phyloP scores from a whole-genome alignment of 2,888 invertebrate species.

The Lasioglossum zephyrum region DNA sequence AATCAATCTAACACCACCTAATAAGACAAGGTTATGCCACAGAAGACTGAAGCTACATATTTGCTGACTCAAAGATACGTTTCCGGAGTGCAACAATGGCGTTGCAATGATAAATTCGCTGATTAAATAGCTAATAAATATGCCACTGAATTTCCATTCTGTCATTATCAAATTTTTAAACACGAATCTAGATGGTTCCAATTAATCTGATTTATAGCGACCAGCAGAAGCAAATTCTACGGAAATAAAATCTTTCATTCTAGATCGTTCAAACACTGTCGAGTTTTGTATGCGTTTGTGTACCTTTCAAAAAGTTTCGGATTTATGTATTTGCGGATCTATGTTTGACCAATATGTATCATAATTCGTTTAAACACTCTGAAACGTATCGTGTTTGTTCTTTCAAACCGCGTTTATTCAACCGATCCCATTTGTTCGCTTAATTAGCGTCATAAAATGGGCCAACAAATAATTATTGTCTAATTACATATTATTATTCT shows the following conservation, averaged over 20 bases:
- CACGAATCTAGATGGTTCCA: background rate
- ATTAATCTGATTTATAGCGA: background rate
- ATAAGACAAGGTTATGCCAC: background rate
- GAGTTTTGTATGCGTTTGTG: background rate
- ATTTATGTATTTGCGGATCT: background rate
- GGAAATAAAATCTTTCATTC: background rate
- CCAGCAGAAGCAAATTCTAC: background rate
- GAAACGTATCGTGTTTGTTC: background rate
- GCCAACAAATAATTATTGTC: background rate
- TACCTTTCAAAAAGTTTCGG: background rate
- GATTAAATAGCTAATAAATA: background rate
- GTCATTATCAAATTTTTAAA: background rate
- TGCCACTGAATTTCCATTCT: background rate
- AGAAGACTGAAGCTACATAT: background rate
- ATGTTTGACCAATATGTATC: background rate
- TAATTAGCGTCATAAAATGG: background rate
- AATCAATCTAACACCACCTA: background rate
- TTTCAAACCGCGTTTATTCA: background rate
- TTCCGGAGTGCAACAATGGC: background rate
- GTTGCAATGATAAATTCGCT: background rate
- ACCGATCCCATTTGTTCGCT: background rate
- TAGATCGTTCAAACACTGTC: background rate
- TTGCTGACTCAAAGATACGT: background rate
- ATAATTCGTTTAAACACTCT: background rate
- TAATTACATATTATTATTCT: background rate